Evolutionary conservation across 2,113 vertebrate genomes (phyloP), one percentile per base, ranked within the genome.

Genomic region (Megalops atlanticus): DNA sequence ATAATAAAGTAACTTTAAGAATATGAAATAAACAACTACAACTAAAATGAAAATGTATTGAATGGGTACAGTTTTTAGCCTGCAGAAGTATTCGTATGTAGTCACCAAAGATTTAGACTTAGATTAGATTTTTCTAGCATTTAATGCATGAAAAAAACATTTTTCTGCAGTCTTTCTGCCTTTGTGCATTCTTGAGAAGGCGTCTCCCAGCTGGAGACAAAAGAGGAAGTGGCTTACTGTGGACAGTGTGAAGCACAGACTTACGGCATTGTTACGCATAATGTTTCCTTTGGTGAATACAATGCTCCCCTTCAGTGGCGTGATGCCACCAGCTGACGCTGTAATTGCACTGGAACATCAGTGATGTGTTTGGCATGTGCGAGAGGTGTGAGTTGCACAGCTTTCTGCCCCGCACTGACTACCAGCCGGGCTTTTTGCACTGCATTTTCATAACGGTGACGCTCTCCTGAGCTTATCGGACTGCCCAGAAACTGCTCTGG

Each of bases 1-100:
- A 64, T 64, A 31, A 64, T 27, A 27, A 64, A 10, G 54, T 64
- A 1, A 31, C n/a, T n/a, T n/a, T 24, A 64, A 64, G 31, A 64
- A 54, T 54, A 24, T 84, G 39, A 74, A 80, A 87, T 91, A 89
- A 68, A 58, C 24, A 35, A 36, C n/a, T 68, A 49, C 75, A n/a
- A n/a, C n/a, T n/a, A n/a, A n/a, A n/a, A n/a, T 76, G 33, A 45
- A 45, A 4, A 45, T 64, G 54, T 27, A 31, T 21, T 64, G 54
- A 27, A 64, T 64, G n/a, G 54, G n/a, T 54, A 21, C 49, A 24
- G 49, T 21, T 24, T 16, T 54, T 54, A 54, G 11, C 24, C 49
- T 21, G 49, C 24, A 7, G 49, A 54, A 54, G 18, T 54, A 64
- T 6, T 64, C 31, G 54, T 8, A 21, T 21, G n/a, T 58, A 24